phyloP scores from a whole-genome alignment of 1,140 invertebrate species.

The Drosophila murphyi region DNA sequence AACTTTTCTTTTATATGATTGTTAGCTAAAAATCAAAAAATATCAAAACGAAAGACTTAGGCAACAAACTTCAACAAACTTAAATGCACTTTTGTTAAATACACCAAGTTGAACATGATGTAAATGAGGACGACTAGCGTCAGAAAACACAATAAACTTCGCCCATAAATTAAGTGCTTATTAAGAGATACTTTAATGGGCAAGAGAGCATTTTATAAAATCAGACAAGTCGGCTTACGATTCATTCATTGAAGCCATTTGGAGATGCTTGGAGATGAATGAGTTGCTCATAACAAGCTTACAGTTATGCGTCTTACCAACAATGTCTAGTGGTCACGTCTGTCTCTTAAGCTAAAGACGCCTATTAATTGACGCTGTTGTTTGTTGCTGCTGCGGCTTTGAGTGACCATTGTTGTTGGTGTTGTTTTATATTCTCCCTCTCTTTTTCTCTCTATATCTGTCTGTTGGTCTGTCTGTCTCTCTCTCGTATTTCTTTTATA shows the following conservation, averaged over 20 bases:
- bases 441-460: background rate
- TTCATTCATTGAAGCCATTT: slow-evolving; percentile 8
- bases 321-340: slow-evolving; percentile 11
- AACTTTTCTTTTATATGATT: background rate
- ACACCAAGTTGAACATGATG: slow-evolving; percentile 4
- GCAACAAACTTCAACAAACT: slow-evolving; percentile 21
- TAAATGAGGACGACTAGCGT: slow-evolving; percentile 14
- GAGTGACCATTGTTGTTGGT: background rate
- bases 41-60: slow-evolving; percentile 1
- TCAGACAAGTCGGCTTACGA: background rate
- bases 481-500: background rate
- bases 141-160: background rate
- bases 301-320: slow-evolving; percentile 12
- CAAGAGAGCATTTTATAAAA: background rate
- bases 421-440: background rate
- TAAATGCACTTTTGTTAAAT: slow-evolving; percentile 13
- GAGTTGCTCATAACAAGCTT: slow-evolving; percentile 18
- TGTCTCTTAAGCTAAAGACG: slow-evolving; percentile 4
- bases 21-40: background rate
- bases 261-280: slow-evolving; percentile 11
- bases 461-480: background rate
- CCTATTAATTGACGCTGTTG: slow-evolving; percentile 8
- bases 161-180: slow-evolving; percentile 18
- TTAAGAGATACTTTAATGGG: slow-evolving; percentile 3
- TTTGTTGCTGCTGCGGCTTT: no score